Evolutionary conservation across 2,797 vertebrate species (phyloP).

Genomic region (Okamejei kenojei): DNA sequence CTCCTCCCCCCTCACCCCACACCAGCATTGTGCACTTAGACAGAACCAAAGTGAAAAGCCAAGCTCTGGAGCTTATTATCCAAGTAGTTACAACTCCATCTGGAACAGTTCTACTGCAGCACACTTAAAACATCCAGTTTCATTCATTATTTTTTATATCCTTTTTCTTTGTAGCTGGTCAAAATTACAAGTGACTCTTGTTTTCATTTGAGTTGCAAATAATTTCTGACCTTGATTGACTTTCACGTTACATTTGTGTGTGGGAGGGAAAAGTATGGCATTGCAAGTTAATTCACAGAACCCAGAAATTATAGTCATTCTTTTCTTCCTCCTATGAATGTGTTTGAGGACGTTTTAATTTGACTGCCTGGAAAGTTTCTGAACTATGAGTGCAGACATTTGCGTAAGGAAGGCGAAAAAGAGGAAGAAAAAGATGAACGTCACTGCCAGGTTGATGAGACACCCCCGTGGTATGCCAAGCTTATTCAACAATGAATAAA

Average conservation of each 20-base stretch:
- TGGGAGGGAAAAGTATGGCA: not conserved
- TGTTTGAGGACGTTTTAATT: no score
- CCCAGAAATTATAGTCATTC: not conserved
- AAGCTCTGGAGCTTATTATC: not conserved
- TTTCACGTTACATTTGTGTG: not conserved
- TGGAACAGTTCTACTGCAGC: not conserved
- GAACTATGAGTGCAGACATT: not conserved
- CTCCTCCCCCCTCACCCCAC: not conserved
- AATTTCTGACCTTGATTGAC: not conserved
- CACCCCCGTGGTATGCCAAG: not conserved
- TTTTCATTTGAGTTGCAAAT: not conserved
- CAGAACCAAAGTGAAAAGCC: not conserved
- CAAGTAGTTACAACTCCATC: not conserved
- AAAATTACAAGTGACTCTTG: no score
- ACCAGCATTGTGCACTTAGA: not conserved
- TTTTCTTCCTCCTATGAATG: not conserved
- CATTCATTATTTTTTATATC: not conserved
- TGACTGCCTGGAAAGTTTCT: not conserved
- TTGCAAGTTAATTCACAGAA: not conserved
- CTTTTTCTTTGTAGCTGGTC: not conserved
- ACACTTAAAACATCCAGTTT: not conserved
- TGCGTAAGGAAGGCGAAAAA: not conserved
- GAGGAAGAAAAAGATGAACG: not conserved
- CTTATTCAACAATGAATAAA: not conserved
- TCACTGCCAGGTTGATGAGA: constrained; percentile 25